phyloP scores from a whole-genome alignment of 2,888 invertebrate genomes.

The Chloroclysta siterata region DNA sequence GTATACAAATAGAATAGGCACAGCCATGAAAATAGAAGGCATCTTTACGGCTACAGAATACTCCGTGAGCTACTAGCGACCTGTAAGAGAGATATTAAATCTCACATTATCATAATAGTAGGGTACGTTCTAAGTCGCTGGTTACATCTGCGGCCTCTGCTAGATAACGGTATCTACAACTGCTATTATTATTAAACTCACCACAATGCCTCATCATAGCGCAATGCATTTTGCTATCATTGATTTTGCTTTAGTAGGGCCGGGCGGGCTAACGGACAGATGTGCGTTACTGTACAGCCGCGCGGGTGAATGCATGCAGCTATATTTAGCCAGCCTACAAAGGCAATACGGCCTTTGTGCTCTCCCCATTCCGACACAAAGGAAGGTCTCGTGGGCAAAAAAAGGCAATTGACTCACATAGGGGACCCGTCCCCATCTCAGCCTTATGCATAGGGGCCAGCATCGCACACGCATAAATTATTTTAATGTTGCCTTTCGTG shows the following conservation, averaged over 20 bases:
- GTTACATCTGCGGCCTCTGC: slow-evolving; percentile 5
- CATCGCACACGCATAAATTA: slow-evolving; percentile 60
- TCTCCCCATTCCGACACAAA: slow-evolving; percentile 78
- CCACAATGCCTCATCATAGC: slow-evolving; percentile 34
- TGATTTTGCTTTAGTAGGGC: slow-evolving; percentile 49
- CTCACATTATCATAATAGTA: neutral
- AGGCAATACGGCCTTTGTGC: slow-evolving; percentile 79
- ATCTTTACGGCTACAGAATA: slow-evolving; percentile 7
- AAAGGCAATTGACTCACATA: slow-evolving; percentile 73
- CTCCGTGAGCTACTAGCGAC: slow-evolving; percentile 2
- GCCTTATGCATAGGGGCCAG: slow-evolving; percentile 69
- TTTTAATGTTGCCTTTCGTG: slow-evolving; percentile 58
- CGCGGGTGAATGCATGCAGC: slow-evolving; percentile 67
- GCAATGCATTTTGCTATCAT: slow-evolving; percentile 43
- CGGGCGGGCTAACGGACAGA: slow-evolving; percentile 66
- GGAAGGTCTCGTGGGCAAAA: slow-evolving; percentile 77
- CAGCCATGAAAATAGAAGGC: slow-evolving; percentile 21
- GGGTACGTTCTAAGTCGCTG: slow-evolving; percentile 3
- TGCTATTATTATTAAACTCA: slow-evolving; percentile 22
- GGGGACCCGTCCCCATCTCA: slow-evolving; percentile 75
- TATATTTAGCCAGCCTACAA: slow-evolving; percentile 80
- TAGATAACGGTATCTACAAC: slow-evolving; percentile 21
- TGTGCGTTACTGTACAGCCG: slow-evolving; percentile 70
- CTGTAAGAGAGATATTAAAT: neutral
- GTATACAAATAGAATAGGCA: slow-evolving; percentile 26